A percentile compares a stretch with the other conserved stretches of the same genome.
Evolutionary conservation across 2,113 vertebrate genomes (phyloP).

Genomic region (Strigops habroptila): DNA sequence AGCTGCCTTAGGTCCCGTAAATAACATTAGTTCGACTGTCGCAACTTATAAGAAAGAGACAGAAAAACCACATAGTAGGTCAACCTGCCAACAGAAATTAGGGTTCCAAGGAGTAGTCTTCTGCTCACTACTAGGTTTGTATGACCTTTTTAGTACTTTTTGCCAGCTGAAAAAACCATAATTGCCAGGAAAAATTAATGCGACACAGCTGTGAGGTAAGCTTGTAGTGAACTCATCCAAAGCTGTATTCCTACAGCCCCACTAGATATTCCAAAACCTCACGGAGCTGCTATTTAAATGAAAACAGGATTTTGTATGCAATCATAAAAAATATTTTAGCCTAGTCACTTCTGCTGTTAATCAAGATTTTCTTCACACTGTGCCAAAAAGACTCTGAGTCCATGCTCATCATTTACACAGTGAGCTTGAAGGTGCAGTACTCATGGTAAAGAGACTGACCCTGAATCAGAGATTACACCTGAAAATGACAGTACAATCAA

Average conservation of each 20-base stretch:
- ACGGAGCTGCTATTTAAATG: not conserved
- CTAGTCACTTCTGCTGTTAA: not conserved
- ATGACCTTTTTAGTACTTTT: not conserved
- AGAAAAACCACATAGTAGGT: not conserved
- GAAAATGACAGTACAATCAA: slow-evolving; percentile 47
- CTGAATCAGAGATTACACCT: slow-evolving; percentile 11
- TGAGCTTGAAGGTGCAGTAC: not conserved
- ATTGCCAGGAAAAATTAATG: not conserved
- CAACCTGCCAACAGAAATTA: not conserved
- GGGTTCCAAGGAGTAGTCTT: not conserved
- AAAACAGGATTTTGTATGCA: not conserved
- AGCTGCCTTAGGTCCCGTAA: not conserved
- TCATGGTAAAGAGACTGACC: not conserved
- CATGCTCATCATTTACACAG: not conserved
- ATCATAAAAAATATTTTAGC: not conserved
- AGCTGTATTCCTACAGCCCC: not conserved
- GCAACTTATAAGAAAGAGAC: not conserved
- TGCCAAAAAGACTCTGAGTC: not conserved
- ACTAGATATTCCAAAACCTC: not conserved
- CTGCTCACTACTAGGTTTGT: not conserved
- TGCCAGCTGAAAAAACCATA: not conserved
- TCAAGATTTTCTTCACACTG: not conserved
- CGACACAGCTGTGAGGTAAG: not conserved
- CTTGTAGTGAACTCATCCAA: not conserved
- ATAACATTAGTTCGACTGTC: not conserved